phyloP scores from a whole-genome alignment of 2,888 invertebrate species.

The Rosalia funebris region DNA sequence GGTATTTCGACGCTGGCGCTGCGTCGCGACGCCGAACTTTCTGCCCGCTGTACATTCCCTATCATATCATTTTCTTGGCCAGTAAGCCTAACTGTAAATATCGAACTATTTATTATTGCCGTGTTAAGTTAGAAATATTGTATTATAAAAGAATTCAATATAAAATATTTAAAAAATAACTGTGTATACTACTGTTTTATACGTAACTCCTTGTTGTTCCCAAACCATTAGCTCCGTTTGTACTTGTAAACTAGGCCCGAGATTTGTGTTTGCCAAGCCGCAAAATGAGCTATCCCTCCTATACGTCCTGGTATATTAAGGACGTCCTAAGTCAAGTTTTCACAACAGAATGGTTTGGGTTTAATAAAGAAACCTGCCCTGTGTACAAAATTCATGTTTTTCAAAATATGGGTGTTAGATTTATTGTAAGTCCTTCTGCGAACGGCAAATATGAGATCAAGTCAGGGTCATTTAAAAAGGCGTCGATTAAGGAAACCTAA shows the following conservation, averaged over 20 bases:
- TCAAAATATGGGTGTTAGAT: constrained; percentile 5
- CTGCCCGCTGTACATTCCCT: constrained; percentile 62
- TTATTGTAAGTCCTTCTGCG: not conserved
- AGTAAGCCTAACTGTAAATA: constrained; percentile 54
- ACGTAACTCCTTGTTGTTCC: constrained; percentile 30
- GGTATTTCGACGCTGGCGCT: constrained; percentile 6
- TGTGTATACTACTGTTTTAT: constrained; percentile 31
- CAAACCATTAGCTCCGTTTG: constrained; percentile 20
- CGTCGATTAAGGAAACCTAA: constrained; percentile 1
- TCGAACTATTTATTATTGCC: constrained; percentile 57
- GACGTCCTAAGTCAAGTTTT: not conserved
- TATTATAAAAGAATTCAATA: constrained; percentile 52
- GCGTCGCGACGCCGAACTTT: constrained; percentile 43
- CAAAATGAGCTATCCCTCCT: not conserved
- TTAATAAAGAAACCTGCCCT: constrained; percentile 7
- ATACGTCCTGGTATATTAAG: not conserved
- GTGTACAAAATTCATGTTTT: constrained; percentile 8
- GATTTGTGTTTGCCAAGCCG: no score
- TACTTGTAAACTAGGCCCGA: not conserved
- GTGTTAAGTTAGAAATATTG: constrained; percentile 43
- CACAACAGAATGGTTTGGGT: constrained; percentile 7
- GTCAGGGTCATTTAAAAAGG: constrained; percentile 22
- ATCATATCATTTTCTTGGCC: constrained; percentile 62
- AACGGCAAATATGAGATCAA: constrained; percentile 2
- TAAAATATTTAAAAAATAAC: constrained; percentile 41